Base-by-base conservation (phyloP, 2,113 vertebrate genomes). In the Ptilonorhynchus violaceus region DNA sequence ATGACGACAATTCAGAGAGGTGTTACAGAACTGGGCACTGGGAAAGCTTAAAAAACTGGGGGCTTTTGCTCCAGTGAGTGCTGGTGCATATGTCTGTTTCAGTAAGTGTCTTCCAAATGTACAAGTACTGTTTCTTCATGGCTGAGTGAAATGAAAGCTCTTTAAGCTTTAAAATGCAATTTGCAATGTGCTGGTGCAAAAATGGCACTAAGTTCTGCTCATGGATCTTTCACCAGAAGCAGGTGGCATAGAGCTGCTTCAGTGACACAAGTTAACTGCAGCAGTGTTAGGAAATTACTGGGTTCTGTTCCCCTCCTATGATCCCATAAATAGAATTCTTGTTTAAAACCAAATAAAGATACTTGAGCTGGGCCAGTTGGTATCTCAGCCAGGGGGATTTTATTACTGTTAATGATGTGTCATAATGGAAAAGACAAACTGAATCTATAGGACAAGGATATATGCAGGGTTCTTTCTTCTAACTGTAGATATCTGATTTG, bases 91-190 rank as follows among this genome's bases (percentile, higher is more conserved):
- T 1, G 5, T 67, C 90, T 70, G 8, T 84, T 88, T 85, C 68
- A 74, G 53, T 74, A 70, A 92, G 47, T 30, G 18, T 88, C 76
- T 88, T 78, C 60, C 28, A 84, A 90, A 75, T 81, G 88, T 85
- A 52, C 52, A 75, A 89, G 41, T 42, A 11, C 31, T 68, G 56
- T 81, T 91, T 74, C 42, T 81, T 90, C 52, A 72, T 60, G 68
- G 69, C 60, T 81, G 85, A 96, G 28, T 78, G 80, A 91, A 92
- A 85, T 72, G 78, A 95, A 93, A 85, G 73, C 79, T 78, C 58
- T 60, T 19, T 41, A 74, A 78, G 33, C 44, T 93, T 93, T 64
- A 56, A 89, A 84, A 77, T 3, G 15, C 35, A 59, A 15, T 87
- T 87, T 58, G 31, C 93, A 52, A 77, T 2, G 1, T 0, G 0